A percentile compares a stretch with the other conserved stretches of the same genome.
These are phyloP conservation scores for Eciton burchellii DNA, from an alignment of 1,140 invertebrate species.

Conservation along the genomic window DNA sequence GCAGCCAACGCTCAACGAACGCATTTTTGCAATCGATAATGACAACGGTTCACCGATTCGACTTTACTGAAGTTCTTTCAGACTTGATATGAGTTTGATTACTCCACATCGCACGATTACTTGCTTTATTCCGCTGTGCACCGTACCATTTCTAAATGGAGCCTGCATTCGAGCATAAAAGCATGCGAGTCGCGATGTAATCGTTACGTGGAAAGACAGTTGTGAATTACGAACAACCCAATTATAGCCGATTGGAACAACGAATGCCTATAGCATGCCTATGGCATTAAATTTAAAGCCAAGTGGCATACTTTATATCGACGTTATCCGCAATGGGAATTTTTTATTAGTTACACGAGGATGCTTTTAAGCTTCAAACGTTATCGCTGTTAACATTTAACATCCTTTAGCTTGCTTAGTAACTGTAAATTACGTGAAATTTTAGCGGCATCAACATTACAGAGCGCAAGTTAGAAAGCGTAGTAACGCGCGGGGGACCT, in stretches of 20 bases:
- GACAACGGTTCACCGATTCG: not conserved
- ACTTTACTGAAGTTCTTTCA: not conserved
- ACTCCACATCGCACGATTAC: not conserved
- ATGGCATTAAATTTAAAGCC: not conserved
- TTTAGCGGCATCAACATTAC: slow-evolving; percentile 37
- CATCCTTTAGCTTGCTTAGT: slow-evolving; percentile 29
- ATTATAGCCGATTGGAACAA: slow-evolving; percentile 36
- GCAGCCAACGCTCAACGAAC: too few species aligned
- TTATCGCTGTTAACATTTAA: slow-evolving; percentile 36
- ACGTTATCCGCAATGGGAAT: not conserved
- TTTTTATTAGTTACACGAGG: not conserved
- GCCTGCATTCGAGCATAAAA: slow-evolving; percentile 4
- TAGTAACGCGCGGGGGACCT: slow-evolving; percentile 29
- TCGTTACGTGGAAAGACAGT: not conserved
- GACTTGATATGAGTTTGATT: not conserved
- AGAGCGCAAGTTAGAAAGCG: slow-evolving; percentile 55
- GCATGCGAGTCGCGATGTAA: not conserved
- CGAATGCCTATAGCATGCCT: not conserved
- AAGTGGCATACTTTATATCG: slow-evolving; percentile 1
- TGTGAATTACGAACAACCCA: slow-evolving; percentile 6
- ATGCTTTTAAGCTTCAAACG: not conserved
- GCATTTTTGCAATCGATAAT: not conserved
- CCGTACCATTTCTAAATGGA: slow-evolving; percentile 10
- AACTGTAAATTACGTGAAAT: slow-evolving; percentile 50
- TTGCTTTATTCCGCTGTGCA: slow-evolving; percentile 13